phyloP scores from a whole-genome alignment of 2,888 invertebrate genomes.

The Dilophus febrilis region DNA sequence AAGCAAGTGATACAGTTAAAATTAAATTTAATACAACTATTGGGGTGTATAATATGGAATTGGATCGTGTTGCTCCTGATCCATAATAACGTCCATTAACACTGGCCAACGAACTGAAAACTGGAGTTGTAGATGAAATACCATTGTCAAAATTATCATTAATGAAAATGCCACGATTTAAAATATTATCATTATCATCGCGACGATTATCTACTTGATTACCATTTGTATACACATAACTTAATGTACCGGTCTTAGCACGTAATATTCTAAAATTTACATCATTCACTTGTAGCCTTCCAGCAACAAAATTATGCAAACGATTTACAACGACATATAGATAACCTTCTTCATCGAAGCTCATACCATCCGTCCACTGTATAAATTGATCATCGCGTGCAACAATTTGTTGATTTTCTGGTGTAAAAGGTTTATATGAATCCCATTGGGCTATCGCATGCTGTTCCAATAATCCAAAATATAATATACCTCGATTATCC shows the following conservation, averaged over 20 bases:
- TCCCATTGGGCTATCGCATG: slow-evolving; percentile 57
- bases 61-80: no score
- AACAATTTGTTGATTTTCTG: slow-evolving; percentile 41
- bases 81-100: neutral
- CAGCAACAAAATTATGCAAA: slow-evolving; percentile 45
- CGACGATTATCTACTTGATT: slow-evolving; percentile 14
- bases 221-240: slow-evolving; percentile 38
- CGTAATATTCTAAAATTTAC: slow-evolving; percentile 51
- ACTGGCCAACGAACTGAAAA: slow-evolving; percentile 5
- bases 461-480: slow-evolving; percentile 49
- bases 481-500: slow-evolving; percentile 49
- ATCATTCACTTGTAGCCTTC: slow-evolving; percentile 37
- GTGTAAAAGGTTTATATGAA: slow-evolving; percentile 36
- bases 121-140: slow-evolving; percentile 15
- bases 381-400: slow-evolving; percentile 47
- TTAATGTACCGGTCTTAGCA: slow-evolving; percentile 40
- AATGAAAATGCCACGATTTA: slow-evolving; percentile 8
- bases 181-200: slow-evolving; percentile 7
- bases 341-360: slow-evolving; percentile 44
- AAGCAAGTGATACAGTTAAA: no score
- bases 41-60: neutral
- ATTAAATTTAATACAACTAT: neutral
- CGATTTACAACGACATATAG: slow-evolving; percentile 51
- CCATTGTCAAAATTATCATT: slow-evolving; percentile 13
- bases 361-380: slow-evolving; percentile 51